phyloP scores from a whole-genome alignment of 2,888 invertebrate species.

The Hypselothyrea guttata region DNA sequence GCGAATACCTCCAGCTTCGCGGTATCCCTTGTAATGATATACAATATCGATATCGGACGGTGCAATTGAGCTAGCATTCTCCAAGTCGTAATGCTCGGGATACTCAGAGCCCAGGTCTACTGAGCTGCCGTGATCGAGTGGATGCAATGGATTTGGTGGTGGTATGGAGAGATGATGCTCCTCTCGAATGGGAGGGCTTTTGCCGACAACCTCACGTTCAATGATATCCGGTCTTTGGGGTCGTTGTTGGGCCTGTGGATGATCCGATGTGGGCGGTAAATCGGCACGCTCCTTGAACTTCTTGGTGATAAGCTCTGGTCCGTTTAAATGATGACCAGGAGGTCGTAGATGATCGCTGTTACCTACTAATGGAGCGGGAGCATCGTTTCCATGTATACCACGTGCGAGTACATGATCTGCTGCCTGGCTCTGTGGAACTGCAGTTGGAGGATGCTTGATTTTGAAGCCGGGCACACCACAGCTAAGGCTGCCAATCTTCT shows the following conservation, averaged over 20 bases:
- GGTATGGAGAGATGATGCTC: constrained; percentile 92
- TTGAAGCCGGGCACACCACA: constrained; percentile 88
- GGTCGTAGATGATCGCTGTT: constrained; percentile 68
- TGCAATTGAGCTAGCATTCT: constrained; percentile 98
- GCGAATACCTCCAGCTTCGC: constrained; percentile 91
- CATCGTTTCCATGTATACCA: constrained; percentile 87
- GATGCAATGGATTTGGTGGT: constrained; percentile 88
- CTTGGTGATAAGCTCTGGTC: constrained; percentile 93
- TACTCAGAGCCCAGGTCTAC: constrained; percentile 90
- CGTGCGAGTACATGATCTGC: constrained; percentile 86
- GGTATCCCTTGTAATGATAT: constrained; percentile 96
- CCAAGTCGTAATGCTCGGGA: constrained; percentile 97
- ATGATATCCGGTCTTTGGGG: constrained; percentile 97
- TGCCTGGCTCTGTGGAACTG: constrained; percentile 86
- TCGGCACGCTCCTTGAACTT: constrained; percentile 93
- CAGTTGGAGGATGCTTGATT: constrained; percentile 89
- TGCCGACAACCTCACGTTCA: constrained; percentile 92
- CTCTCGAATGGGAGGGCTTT: constrained; percentile 90
- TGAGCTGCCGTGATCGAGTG: constrained; percentile 88
- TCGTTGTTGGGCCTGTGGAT: constrained; percentile 85
- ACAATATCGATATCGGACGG: constrained; percentile 98
- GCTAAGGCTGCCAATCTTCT: constrained; percentile 88
- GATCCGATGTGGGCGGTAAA: constrained; percentile 86
- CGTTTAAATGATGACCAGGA: constrained; percentile 87
- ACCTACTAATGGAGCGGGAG: constrained; percentile 84